Base-by-base conservation (phyloP, 2,797 vertebrate species). In the Acanthornis magna region DNA sequence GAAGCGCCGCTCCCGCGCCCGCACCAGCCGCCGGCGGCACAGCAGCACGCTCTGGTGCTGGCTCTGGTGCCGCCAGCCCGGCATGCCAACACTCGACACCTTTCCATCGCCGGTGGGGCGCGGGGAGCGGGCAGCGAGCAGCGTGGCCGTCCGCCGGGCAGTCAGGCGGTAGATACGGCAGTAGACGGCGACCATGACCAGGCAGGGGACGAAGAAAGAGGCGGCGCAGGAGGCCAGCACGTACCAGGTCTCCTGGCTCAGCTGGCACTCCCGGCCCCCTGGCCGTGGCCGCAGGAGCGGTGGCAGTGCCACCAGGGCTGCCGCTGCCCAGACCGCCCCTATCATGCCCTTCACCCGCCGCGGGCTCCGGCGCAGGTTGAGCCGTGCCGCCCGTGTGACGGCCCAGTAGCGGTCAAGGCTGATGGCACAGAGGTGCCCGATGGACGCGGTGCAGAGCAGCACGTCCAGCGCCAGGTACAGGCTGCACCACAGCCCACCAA, bases 361-460 rank as follows among this genome's bases (percentile, higher is more conserved):
- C 0, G 99, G 98, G 13, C 98, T 99, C 76, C 99, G 98, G 95
- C 98, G 99, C 88, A 99, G 96, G 96, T 99, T 99, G 96, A 99
- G 98, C 88, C 98, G 98, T 5, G 99, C 98, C 0, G 99, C 99
- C 62, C 99, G 98, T 5, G 99, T 99, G 58, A 99, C 98, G 0
- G 99, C 99, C 99, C 99, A 99, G 97, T 99, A 99, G 58, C 99
- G 98, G 96, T 99, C 99, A 50, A 99, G 97, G 91, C 99, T 99
- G 97, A 99, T 99, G 95, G 99, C 99, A 13, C 99, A 99, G 85
- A 99, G 98, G 95, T 99, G 99, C 74, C 98, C 98, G 38, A 99
- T 99, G 73, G 99, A 99, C 6, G 99, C 98, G 1, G 99, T 99
- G 96, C 99, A 99, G 91, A 99, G 98, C 42, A 99, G 93, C 88